Conservation (phyloP, 2,113 vertebrate species). For the Falcunculus frontatus region DNA sequence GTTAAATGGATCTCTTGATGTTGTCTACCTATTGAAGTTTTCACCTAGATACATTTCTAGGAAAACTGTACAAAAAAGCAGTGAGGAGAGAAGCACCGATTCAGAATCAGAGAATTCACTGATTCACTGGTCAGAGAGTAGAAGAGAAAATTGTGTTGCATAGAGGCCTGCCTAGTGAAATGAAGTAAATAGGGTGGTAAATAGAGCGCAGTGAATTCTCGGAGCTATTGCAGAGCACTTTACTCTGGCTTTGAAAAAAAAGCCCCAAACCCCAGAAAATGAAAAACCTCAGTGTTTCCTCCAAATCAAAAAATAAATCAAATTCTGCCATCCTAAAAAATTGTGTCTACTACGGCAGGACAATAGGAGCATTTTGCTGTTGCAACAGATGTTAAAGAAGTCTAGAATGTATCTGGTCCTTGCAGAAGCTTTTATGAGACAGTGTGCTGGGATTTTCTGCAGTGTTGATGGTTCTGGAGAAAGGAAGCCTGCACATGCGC, state of each 20-base stretch:
- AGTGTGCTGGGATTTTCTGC: background rate
- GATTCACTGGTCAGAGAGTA: background rate
- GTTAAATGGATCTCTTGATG: background rate
- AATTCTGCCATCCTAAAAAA: background rate
- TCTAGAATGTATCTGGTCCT: background rate
- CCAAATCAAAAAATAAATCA: background rate
- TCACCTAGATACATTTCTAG: background rate
- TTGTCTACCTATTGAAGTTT: background rate
- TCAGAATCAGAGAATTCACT: background rate
- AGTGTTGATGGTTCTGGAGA: background rate
- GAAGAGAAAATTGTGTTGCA: background rate
- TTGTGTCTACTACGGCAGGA: background rate
- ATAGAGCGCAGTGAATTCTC: background rate
- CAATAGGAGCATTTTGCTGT: background rate
- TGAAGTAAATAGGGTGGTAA: background rate
- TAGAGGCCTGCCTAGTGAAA: background rate
- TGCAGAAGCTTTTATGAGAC: background rate
- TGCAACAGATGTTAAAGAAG: background rate
- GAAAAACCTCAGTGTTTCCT: background rate
- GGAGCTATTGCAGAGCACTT: background rate
- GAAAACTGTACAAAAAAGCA: background rate
- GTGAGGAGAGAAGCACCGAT: background rate
- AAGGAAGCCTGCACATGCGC: background rate
- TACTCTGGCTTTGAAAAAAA: background rate
- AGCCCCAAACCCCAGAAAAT: background rate